Evolutionary conservation across 2,797 vertebrate species (phyloP), one percentile per base, ranked within the genome.

Genomic region (Stomatorhinus walkeri): DNA sequence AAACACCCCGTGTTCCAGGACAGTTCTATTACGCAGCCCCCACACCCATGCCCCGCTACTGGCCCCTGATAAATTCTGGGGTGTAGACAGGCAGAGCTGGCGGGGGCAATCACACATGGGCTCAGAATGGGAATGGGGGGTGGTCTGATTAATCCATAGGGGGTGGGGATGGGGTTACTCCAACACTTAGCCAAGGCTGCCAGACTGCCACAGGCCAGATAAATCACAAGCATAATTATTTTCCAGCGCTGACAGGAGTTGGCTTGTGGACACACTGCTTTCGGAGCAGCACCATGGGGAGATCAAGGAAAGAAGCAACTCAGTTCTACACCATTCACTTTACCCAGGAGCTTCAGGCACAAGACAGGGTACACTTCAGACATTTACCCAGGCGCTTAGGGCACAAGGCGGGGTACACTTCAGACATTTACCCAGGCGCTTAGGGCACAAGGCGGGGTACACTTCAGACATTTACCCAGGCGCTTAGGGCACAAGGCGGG

Each of bases 221-320:
- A 92, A 93, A 89, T 92, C 86, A 91, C 90, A 89, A 76, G 92
- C 93, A 88, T 91, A 93, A 93, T 93, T 93, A 92, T 92, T 1
- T 87, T 40, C 24, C 12, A 49, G 8, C 36, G 87, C 28, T 92
- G 89, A 91, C 88, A 93, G 88, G 52, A 52, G 68, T 90, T 83
- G 89, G 76, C 88, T 87, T 32, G 68, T 87, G 40, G 90, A 89
- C 88, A 90, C 72, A 83, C 91, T 90, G 32, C 32, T 7, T 12
- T 32, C 90, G 89, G 86, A 3, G 88, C 40, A n/a, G 56, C 89
- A 6, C 90, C 92, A 89, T 88, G 0, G 85, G 91, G 91, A 90
- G 92, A 83, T 14, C 49, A 14, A 2, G 49, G 49, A 3, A 14
- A 51, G 12, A 51, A 49, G 12, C 2, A 2, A 51, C 49, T 51